Base-by-base conservation (phyloP, 2,888 invertebrate species). In the Caenorhabditis afra region DNA sequence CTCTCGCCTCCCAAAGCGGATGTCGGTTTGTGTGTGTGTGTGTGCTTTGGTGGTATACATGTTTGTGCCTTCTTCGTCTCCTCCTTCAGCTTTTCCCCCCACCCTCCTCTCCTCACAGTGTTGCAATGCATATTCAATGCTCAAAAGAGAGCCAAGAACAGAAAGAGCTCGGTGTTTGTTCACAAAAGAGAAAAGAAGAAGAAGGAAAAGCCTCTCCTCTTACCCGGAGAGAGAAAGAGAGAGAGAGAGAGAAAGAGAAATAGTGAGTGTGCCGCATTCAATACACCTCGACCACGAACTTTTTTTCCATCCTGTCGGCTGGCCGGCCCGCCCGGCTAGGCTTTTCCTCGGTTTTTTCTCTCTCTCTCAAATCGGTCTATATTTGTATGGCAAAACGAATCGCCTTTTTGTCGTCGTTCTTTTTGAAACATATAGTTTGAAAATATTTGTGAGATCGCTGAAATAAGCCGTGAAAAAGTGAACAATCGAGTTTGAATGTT, bases 71-170 rank as follows among this genome's bases (percentile, higher is more conserved):
- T 29, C 29, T 7, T 29, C 29, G 4, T 29, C 29, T 29, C 7
- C 29, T 29, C 7, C 3, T 29, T 29, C 29, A 5, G 3, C 29
- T 29, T 7, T 29, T 29, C 7, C 29, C 7, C 7, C 29, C 7
- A 5, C 29, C 7, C 7, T 29, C 7, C 47, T 16, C n/a, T 59
- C 53, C 44, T 59, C 35, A 37, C 20, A 14, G 70, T 71, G 62
- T 71, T 71, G 71, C 71, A 62, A 71, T 71, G 62, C 71, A 71
- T 71, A 71, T 71, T 62, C 61, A 52, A 70, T 70, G 61, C 45
- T 62, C 61, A 11, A 45, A 53, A n/a, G 47, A 22, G 16, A 39
- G 4, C 29, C 29, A 29, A 45, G 18, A 47, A 57, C 18, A 39
- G 47, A 52, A 12, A 44, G 41, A 39, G 53, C 44, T 35, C 55